Base-by-base conservation (phyloP, 2,113 vertebrate genomes). In the Burhinus oedicnemus region DNA sequence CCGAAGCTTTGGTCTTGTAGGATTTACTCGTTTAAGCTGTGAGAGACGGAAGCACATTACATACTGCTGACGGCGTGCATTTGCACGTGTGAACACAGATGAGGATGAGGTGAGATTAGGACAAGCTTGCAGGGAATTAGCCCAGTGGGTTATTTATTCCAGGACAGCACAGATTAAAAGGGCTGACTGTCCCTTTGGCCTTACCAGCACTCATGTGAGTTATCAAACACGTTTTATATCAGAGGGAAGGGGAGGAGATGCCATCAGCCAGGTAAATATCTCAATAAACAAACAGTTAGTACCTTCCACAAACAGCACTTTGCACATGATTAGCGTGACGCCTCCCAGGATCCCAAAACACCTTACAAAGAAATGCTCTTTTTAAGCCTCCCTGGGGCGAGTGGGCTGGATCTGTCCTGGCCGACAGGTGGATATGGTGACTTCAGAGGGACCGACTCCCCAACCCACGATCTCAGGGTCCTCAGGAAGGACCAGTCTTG, bases 141-240 rank as follows among this genome's bases (percentile, higher is more conserved):
- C 96, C 94, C 89, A 85, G 65, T 89, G 83, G 89, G 95, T 97
- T 95, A 97, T 96, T 97, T 97, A 95, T 97, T 97, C 74, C 92
- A 74, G 61, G 82, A 81, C 83, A 97, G 86, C 80, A 89, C 69
- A 83, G 91, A 95, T 96, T 97, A 97, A 97, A 94, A 95, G 84
- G 82, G 80, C 66, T 96, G 92, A 61, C 68, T 45, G 72, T 78
- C 83, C 80, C 75, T 90, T 85, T 57, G 36, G 83, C 55, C 57
- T 94, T 38, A 82, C 0, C 1, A 90, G 79, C 69, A 15, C 58
- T 90, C 83, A 92, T 5, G 32, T 92, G 90, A 97, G 61, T 71
- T 90, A 81, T 34, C 72, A 78, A 81, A 64, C 93, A 95, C 68
- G 2, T 93, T 96, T 93, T 32, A 45, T 81, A 40, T 15, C 11